These are phyloP conservation scores for Atopsyche davidsoni DNA, from an alignment of 1,140 invertebrate species.

Conservation along the genomic window DNA sequence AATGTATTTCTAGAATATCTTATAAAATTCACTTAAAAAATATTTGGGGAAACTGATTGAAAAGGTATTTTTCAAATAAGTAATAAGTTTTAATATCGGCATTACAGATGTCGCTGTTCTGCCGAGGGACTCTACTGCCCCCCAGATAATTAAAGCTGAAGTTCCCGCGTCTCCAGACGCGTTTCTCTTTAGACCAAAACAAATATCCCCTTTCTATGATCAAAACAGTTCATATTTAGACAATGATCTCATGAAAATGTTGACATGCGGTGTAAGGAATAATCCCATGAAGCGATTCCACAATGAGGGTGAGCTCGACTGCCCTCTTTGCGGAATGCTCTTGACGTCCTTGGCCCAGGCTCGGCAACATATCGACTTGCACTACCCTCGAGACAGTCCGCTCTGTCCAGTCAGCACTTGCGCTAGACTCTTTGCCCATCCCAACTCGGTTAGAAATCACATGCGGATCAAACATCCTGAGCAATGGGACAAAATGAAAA, in stretches of 20 bases:
- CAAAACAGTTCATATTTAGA: conserved; percentile 23
- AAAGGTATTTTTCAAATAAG: too few relatives aligned
- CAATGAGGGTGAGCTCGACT: conserved; percentile 38
- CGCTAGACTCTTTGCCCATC: conserved; percentile 67
- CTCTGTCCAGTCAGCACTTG: conserved; percentile 69
- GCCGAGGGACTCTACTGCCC: conserved; percentile 41
- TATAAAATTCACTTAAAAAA: too few relatives aligned
- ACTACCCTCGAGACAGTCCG: conserved; percentile 75
- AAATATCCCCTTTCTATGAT: conserved; percentile 16
- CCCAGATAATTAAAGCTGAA: conserved; percentile 31
- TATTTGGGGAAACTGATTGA: too few relatives aligned
- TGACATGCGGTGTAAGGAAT: conserved; percentile 16
- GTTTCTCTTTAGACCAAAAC: conserved; percentile 14
- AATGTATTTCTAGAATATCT: too few relatives aligned
- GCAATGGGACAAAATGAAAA: conserved; percentile 76
- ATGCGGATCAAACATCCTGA: conserved; percentile 73
- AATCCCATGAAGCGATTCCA: conserved; percentile 40
- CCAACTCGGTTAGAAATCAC: conserved; percentile 76
- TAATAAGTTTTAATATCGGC: conserved; percentile 36
- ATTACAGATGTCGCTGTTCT: conserved; percentile 44
- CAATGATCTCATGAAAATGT: conserved; percentile 25
- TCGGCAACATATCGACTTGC: conserved; percentile 67
- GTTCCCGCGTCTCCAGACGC: conserved; percentile 23
- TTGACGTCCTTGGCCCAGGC: conserved; percentile 58
- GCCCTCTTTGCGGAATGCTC: conserved; percentile 61